Evolutionary conservation across 2,888 invertebrate species (phyloP), one percentile per base, ranked within the genome.

Genomic region (Pecten maximus): DNA sequence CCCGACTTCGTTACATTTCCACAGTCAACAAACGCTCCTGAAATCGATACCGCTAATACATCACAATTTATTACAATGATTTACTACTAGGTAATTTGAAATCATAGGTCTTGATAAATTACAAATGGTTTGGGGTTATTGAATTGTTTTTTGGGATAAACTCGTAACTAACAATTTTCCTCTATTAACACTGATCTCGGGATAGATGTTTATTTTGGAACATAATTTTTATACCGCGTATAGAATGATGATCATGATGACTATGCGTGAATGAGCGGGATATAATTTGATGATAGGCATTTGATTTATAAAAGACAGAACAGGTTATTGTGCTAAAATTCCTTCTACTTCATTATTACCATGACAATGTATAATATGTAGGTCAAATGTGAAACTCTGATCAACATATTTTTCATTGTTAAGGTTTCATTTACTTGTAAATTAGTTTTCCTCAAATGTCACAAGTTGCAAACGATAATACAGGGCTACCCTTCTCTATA

Each of bases 21-120:
- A 28, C 28, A 28, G 74, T 74, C 74, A 74, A 74, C 74, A 74
- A 74, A 74, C 74, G 74, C 74, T 74, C 35, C 35, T 35, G 74
- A 35, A 74, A 74, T 74, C 28, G 74, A 74, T 74, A 74, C 8
- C 74, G 23, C 10, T 35, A 35, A 74, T 74, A 74, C 35, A 74
- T 74, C 74, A 74, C 74, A 74, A 74, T 74, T 74, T 74, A 74
- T 74, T 74, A 74, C 74, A 74, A 74, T 74, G 74, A 74, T 74
- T 74, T 74, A 74, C 74, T 74, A 15, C 74, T 6, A 12, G 35
- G 74, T 74, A 74, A 74, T 74, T 74, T 74, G 74, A 74, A 74
- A 74, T 74, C 74, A 74, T 10, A 74, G 28, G 74, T 74, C 35
- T 74, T 74, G 74, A 74, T 74, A 74, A 74, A 74, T 74, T 74